These are phyloP conservation scores for Lasioglossum lativentre DNA, from an alignment of 2,888 invertebrate species.

Conservation along the genomic window DNA sequence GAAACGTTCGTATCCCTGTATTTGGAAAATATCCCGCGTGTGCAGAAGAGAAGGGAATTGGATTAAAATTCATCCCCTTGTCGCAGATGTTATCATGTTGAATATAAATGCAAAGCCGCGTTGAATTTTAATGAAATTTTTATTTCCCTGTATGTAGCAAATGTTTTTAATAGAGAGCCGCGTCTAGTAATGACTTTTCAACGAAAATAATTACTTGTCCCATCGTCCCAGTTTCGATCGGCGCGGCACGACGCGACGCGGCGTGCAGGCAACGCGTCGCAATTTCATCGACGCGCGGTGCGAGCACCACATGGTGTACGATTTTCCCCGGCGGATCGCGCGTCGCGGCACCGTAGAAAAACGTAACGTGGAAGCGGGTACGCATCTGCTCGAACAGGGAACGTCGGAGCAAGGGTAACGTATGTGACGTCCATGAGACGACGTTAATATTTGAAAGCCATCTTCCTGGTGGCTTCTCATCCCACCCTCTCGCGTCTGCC, in stretches of 20 bases:
- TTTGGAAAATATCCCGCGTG: background rate
- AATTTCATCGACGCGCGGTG: background rate
- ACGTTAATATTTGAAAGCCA: slow-evolving; percentile 81
- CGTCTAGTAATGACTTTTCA: background rate
- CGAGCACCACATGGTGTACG: background rate
- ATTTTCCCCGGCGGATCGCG: slow-evolving; percentile 7
- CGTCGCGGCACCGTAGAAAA: slow-evolving; percentile 34
- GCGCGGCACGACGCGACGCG: too few species aligned
- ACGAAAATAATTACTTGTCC: background rate
- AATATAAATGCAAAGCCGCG: background rate
- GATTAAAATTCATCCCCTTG: background rate
- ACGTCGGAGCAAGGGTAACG: slow-evolving; percentile 73
- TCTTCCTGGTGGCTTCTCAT: slow-evolving; percentile 69
- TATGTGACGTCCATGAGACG: slow-evolving; percentile 79
- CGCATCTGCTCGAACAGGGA: slow-evolving; percentile 64
- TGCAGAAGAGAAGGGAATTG: background rate
- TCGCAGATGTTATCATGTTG: background rate
- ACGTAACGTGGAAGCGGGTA: slow-evolving; percentile 44
- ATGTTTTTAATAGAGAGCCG: background rate
- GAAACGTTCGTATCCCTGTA: background rate
- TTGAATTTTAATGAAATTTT: background rate
- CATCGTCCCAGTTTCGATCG: slow-evolving; percentile 16
- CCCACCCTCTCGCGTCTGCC: slow-evolving; percentile 54
- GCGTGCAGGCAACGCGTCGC: background rate
- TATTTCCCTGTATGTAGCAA: background rate